A percentile compares a stretch with the other conserved stretches of the same genome.
Evolutionary conservation across 2,888 invertebrate genomes (phyloP).

Genomic region (Zeuzera pyrina): DNA sequence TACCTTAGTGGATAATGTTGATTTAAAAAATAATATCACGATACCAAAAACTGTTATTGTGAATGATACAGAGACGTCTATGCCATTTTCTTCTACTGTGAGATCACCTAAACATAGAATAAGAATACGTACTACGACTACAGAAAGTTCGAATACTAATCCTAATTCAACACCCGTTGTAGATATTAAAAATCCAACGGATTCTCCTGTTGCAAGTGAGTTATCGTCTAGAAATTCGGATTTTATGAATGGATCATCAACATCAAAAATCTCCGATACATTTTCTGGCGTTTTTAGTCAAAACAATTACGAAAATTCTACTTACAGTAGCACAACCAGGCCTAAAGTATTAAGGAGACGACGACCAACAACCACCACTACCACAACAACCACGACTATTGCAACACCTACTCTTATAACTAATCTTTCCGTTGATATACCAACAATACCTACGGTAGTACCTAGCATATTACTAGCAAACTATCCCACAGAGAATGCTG

Average conservation of each 20-base stretch:
- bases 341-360: slow-evolving; percentile 45
- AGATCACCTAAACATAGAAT: slow-evolving; percentile 46
- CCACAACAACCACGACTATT: slow-evolving; percentile 31
- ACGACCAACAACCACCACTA: slow-evolving; percentile 60
- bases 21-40: slow-evolving; percentile 26
- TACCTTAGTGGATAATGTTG: slow-evolving; percentile 26
- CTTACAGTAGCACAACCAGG: slow-evolving; percentile 33
- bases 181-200: slow-evolving; percentile 29
- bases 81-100: slow-evolving; percentile 18
- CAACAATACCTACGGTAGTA: slow-evolving; percentile 13
- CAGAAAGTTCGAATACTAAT: slow-evolving; percentile 33
- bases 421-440: too few species aligned
- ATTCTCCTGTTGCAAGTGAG: slow-evolving; percentile 41
- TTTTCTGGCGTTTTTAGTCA: slow-evolving; percentile 38
- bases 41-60: slow-evolving; percentile 23
- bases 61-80: slow-evolving; percentile 34
- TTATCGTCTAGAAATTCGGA: slow-evolving; percentile 22
- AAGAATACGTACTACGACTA: slow-evolving; percentile 55
- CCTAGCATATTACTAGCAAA: slow-evolving; percentile 15
- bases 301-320: slow-evolving; percentile 33
- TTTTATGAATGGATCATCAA: slow-evolving; percentile 26
- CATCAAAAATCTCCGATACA: slow-evolving; percentile 40
- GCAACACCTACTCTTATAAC: slow-evolving; percentile 22
- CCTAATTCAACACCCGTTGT: slow-evolving; percentile 23
- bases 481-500: slow-evolving; percentile 14